Conservation (phyloP, 2,888 invertebrate species). For the Watsonalla binaria region DNA sequence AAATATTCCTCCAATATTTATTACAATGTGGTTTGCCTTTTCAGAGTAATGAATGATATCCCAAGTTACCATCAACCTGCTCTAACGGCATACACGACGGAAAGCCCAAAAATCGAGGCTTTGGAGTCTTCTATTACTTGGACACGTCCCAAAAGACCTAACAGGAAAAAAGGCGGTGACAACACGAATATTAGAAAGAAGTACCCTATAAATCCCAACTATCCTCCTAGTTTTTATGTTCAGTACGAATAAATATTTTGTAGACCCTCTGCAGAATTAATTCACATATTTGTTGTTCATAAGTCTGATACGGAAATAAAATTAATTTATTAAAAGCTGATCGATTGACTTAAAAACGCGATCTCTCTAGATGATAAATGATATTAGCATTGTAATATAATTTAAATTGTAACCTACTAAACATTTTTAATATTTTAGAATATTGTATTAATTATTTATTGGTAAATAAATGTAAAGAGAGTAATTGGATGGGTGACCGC, state of each 20-base stretch:
- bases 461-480: no score
- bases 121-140: conserved; percentile 56
- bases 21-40: conserved; percentile 6
- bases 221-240: conserved; percentile 32
- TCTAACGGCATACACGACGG: conserved; percentile 11
- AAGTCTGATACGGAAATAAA: not conserved
- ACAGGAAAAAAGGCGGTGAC: conserved; percentile 24
- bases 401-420: no score
- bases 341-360: no score
- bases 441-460: no score
- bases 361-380: no score
- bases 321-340: no score
- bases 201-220: conserved; percentile 18
- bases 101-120: conserved; percentile 13
- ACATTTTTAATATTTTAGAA: no score
- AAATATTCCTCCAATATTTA: no score
- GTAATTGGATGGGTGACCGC: no score
- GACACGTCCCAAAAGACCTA: conserved; percentile 46
- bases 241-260: not conserved
- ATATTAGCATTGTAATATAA: no score
- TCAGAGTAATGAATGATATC: conserved; percentile 19
- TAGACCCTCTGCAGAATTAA: no score
- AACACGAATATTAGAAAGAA: not conserved
- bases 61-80: not conserved
- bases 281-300: not conserved